Evolutionary conservation across 2,888 invertebrate genomes (phyloP), one percentile per base, ranked within the genome.

Genomic region (Drosophila austrosaltans): DNA sequence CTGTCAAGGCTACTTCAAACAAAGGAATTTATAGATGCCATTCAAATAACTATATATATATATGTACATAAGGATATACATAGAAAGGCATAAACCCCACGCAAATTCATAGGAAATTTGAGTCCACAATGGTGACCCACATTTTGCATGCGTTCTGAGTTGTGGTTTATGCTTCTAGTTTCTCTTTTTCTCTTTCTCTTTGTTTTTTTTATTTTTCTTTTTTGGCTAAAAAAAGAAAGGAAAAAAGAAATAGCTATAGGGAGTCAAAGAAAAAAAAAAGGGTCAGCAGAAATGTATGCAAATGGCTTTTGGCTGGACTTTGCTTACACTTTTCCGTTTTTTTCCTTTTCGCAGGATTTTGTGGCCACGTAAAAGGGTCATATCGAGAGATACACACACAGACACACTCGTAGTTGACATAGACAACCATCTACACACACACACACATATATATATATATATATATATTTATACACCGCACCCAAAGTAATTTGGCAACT

Each of bases 221-320:
- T 72, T 72, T 54, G 60, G 61, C 69, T 54, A 59, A 62, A 30
- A 30, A 53, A 30, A 58, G 32, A 56, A 44, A 40, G 59, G 53
- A 8, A 30, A 40, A n/a, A 48, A 8, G 20, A 57, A 16, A 36
- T 8, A n/a, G 28, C 48, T 28, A 36, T 5, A 58, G 36, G 40
- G 32, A 58, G 32, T 20, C 25, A 12, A 12, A n/a, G 20, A 40
- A 63, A 72, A 57, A 64, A 16, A 66, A 66, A 69, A 64, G 70
- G 65, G 72, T 73, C 77, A 73, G 77, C 69, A 63, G 48, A 80
- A 87, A 87, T 82, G 63, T 85, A 83, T 87, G 83, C 82, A 82
- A 83, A 83, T 87, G 78, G 85, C 76, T 87, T 87, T 76, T 80
- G 82, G 72, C 72, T 73, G 61, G 78, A 62, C 61, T 78, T 87